Conservation (phyloP, 2,797 vertebrate genomes). For the Sebastes ruberrimus region DNA sequence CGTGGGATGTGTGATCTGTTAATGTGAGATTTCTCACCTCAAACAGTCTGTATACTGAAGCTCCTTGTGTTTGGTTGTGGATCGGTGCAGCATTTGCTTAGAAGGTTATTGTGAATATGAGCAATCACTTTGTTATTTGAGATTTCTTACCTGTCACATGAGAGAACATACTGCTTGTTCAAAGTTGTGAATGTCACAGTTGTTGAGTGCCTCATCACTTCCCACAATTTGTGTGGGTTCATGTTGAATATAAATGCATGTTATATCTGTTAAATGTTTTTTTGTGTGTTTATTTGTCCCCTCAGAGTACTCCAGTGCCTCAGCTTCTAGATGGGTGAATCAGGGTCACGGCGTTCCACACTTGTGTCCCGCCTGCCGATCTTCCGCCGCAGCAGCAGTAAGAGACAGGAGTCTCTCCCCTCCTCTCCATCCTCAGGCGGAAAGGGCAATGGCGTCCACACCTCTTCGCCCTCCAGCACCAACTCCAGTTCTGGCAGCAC, state of each 20-base stretch:
- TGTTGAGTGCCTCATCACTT: not conserved
- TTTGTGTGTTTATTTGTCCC: constrained; percentile 18
- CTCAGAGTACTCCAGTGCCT: constrained; percentile 39
- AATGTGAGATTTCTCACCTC: constrained; percentile 5
- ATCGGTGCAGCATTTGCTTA: not conserved
- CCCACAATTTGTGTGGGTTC: not conserved
- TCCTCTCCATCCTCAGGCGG: constrained; percentile 94
- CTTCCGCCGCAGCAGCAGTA: constrained; percentile 92
- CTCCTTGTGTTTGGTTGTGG: not conserved
- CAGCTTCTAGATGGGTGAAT: constrained; percentile 90
- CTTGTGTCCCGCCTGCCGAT: constrained; percentile 97
- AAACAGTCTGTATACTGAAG: not conserved
- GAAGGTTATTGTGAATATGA: not conserved
- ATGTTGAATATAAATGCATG: not conserved
- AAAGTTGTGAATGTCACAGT: not conserved
- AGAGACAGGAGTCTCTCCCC: constrained; percentile 93
- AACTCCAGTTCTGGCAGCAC: constrained; percentile 98
- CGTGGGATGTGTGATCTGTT: not conserved
- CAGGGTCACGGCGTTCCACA: constrained; percentile 90
- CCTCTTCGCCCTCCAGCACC: constrained; percentile 96
- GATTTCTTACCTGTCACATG: not conserved
- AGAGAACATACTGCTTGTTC: not conserved
- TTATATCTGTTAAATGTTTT: not conserved
- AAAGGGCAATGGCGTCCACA: constrained; percentile 89
- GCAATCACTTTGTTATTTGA: not conserved